A percentile compares a stretch with the other conserved stretches of the same genome.
Conservation (phyloP, 2,113 vertebrate species). For the Hipposideros armiger region DNA sequence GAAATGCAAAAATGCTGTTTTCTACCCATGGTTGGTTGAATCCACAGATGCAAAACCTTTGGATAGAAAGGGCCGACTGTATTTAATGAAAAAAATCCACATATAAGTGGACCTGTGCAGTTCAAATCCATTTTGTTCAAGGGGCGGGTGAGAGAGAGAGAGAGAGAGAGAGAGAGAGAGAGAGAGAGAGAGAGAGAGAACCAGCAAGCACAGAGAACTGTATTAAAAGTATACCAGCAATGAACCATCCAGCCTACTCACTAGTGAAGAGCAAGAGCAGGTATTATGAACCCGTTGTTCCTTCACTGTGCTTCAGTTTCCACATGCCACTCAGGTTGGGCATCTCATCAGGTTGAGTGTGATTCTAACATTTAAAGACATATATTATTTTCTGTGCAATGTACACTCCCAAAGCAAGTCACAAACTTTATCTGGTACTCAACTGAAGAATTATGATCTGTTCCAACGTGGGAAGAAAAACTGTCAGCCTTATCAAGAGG, state of each 20-base stretch:
- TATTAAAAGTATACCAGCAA: background rate
- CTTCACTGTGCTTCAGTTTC: background rate
- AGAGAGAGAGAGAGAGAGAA: background rate
- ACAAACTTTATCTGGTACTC: background rate
- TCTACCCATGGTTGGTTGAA: background rate
- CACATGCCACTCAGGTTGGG: background rate
- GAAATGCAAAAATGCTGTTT: background rate
- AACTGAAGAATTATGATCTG: background rate
- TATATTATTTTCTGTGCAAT: conserved; percentile 10
- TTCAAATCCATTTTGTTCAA: background rate
- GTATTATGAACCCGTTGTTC: background rate
- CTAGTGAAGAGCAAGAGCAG: background rate
- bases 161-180: background rate
- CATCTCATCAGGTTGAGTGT: background rate
- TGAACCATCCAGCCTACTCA: background rate
- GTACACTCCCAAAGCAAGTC: background rate
- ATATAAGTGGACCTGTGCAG: background rate
- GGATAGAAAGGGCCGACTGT: background rate
- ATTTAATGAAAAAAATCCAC: background rate
- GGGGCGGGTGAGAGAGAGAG: too few species aligned
- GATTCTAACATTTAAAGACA: background rate
- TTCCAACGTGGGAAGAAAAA: conserved; percentile 5
- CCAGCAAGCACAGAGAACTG: too few species aligned
- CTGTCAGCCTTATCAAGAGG: background rate
- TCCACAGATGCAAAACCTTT: background rate